A percentile compares a stretch with the other conserved stretches of the same genome.
Conservation (phyloP, 2,113 vertebrate genomes). For the Cariama cristata region DNA sequence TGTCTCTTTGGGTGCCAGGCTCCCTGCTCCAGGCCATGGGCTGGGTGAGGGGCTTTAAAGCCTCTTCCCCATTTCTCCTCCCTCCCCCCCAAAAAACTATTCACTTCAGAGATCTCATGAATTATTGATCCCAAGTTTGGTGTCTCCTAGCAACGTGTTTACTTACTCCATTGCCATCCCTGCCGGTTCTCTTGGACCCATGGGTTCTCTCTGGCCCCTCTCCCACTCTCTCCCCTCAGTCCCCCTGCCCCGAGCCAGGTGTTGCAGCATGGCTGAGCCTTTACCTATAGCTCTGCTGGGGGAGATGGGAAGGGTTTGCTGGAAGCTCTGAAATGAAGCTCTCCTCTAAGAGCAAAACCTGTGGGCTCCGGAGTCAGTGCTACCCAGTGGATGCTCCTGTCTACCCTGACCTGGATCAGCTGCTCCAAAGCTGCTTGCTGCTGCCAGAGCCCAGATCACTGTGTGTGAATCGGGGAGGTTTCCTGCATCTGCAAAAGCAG, state of each 20-base stretch:
- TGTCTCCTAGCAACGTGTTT: constrained; percentile 58
- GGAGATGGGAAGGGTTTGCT: not conserved
- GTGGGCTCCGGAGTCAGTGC: not conserved
- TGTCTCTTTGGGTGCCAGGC: not conserved
- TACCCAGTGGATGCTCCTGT: not conserved
- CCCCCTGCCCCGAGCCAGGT: rapidly evolving
- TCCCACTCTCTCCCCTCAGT: rapidly evolving
- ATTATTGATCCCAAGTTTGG: constrained; percentile 42
- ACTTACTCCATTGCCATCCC: not conserved
- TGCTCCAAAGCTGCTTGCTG: not conserved
- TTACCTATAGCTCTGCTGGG: not conserved
- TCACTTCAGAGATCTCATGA: constrained; percentile 12
- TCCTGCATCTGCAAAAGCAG: not conserved
- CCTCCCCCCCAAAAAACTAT: constrained; percentile 1
- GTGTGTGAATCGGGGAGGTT: not conserved
- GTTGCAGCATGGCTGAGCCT: not conserved
- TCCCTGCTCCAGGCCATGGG: not conserved
- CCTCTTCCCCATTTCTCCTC: not conserved
- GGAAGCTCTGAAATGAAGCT: not conserved
- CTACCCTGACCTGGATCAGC: not conserved
- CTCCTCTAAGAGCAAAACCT: not conserved
- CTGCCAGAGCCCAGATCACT: not conserved
- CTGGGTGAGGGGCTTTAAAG: not conserved
- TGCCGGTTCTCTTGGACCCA: not conserved
- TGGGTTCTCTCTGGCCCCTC: not conserved